Evolutionary conservation across 1,140 invertebrate genomes (phyloP).

Genomic region (Zeugodacus cucurbitae): DNA sequence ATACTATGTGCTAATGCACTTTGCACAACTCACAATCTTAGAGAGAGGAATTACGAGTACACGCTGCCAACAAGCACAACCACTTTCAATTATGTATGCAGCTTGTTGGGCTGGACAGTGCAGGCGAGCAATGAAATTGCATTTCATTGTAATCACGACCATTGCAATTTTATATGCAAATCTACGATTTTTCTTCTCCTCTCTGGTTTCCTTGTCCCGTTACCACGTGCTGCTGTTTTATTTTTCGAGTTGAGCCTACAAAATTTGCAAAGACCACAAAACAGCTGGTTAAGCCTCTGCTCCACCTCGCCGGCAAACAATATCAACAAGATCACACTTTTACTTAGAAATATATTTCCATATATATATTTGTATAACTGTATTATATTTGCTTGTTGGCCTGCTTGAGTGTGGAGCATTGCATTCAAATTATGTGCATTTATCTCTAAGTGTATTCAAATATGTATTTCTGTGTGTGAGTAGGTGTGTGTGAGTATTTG

Average conservation of each 20-base stretch:
- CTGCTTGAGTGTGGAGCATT: not conserved
- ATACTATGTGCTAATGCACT: not conserved
- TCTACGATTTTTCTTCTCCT: not conserved
- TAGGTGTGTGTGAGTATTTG: not conserved
- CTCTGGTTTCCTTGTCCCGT: not conserved
- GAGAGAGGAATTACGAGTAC: not conserved
- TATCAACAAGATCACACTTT: not conserved
- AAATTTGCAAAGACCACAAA: not conserved
- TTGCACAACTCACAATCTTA: not conserved
- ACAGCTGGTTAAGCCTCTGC: not conserved
- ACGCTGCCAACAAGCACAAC: not conserved
- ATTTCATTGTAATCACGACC: not conserved
- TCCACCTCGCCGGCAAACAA: not conserved
- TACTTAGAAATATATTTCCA: not conserved
- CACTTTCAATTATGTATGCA: conserved; percentile 16
- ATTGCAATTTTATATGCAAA: not conserved
- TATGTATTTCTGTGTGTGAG: not conserved
- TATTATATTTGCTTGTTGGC: not conserved
- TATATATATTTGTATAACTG: not conserved
- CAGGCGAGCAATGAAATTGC: not conserved
- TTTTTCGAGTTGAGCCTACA: not conserved
- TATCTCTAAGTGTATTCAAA: too few species aligned
- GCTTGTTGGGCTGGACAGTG: not conserved
- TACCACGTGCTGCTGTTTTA: not conserved
- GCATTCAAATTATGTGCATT: not conserved